Conservation (phyloP, 2,888 invertebrate species). For the Strigamia transsilvanica region DNA sequence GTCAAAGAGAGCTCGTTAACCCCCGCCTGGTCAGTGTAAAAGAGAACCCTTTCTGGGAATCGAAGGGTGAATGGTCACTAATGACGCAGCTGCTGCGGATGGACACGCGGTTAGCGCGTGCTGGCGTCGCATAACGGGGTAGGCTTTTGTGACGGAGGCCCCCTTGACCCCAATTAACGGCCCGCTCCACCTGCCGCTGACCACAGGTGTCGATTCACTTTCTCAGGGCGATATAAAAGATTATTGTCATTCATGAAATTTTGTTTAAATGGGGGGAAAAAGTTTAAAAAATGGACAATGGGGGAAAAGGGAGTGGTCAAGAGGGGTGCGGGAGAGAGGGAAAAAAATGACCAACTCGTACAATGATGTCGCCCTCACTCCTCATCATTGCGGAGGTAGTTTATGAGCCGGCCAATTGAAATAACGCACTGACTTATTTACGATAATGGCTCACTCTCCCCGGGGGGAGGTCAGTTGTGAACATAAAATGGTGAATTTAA, state of each 20-base stretch:
- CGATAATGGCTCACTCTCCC: background rate
- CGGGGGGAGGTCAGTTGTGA: background rate
- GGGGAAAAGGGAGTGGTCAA: background rate
- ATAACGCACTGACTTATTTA: background rate
- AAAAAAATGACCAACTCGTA: background rate
- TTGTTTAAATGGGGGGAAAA: background rate
- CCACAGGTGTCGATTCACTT: slow-evolving; percentile 15
- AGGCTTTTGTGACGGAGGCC: background rate
- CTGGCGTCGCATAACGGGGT: background rate
- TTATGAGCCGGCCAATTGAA: slow-evolving; percentile 3
- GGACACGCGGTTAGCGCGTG: slow-evolving; percentile 4
- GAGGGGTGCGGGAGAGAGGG: background rate
- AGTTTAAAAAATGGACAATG: background rate
- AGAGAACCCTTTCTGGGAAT: background rate
- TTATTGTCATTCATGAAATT: no score
- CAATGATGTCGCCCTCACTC: background rate
- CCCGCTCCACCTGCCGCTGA: slow-evolving; percentile 5
- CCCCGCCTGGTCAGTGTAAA: background rate
- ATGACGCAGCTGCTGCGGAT: slow-evolving; percentile 4
- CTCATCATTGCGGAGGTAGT: background rate
- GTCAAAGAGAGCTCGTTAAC: slow-evolving; percentile 1
- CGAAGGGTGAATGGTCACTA: slow-evolving; percentile 20
- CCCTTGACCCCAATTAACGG: background rate
- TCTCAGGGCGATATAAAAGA: background rate
- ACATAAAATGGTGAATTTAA: background rate